phyloP scores from a whole-genome alignment of 2,888 invertebrate genomes.

The Eremobia ochroleuca region DNA sequence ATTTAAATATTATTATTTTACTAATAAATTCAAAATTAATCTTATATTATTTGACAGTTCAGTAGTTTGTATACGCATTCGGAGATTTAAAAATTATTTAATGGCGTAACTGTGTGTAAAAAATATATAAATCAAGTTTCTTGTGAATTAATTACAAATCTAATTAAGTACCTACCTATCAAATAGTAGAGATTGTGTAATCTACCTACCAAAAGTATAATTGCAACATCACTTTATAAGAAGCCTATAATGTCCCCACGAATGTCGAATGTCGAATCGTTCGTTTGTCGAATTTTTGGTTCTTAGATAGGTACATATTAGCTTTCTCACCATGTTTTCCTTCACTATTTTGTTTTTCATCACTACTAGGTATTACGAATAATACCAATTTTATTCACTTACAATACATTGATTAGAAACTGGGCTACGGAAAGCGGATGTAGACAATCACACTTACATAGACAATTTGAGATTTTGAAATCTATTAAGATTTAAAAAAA shows the following conservation, averaged over 20 bases:
- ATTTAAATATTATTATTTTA: neutral
- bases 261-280: too few relatives aligned
- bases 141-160: conserved; percentile 14
- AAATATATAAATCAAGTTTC: neutral
- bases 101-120: neutral
- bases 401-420: too few relatives aligned
- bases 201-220: neutral
- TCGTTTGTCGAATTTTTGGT: too few relatives aligned
- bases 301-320: neutral
- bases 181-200: neutral
- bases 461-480: neutral
- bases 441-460: neutral
- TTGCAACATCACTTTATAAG: conserved; percentile 1
- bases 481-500: neutral
- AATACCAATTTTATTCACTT: neutral
- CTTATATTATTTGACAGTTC: neutral
- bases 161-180: neutral
- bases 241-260: neutral
- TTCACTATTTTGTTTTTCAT: neutral
- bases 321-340: neutral
- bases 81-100: neutral
- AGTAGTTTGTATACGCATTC: neutral
- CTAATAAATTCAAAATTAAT: neutral
- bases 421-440: too few relatives aligned
- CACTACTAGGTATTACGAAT: neutral